Conservation (phyloP, 2,888 invertebrate species). For the Tenodera sinensis region DNA sequence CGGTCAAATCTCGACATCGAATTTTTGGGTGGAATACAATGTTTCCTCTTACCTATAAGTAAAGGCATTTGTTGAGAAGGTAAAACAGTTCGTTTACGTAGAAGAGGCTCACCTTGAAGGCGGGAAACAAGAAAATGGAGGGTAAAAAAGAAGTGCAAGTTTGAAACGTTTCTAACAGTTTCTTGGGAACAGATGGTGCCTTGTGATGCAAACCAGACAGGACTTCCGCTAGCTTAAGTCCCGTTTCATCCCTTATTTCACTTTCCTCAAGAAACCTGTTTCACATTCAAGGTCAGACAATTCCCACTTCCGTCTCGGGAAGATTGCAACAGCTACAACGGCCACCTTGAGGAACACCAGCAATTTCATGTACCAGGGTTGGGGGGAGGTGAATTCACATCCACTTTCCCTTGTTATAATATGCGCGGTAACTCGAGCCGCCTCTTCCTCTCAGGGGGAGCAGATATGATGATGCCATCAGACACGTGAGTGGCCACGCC, state of each 20-base stretch:
- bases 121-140: too few species aligned
- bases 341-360: not conserved
- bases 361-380: not conserved
- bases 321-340: not conserved
- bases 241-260: not conserved
- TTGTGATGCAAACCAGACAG: not conserved
- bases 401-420: not conserved
- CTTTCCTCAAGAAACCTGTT: not conserved
- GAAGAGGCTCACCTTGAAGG: too few species aligned
- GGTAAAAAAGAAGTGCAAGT: too few species aligned
- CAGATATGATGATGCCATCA: not conserved
- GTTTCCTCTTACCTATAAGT: too few species aligned
- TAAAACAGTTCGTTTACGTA: too few species aligned
- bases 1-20: too few species aligned
- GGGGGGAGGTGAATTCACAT: not conserved
- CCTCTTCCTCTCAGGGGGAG: not conserved
- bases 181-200: not conserved
- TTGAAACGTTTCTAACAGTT: too few species aligned
- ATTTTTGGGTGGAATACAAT: too few species aligned
- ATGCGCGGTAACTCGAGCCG: not conserved
- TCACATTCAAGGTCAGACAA: not conserved
- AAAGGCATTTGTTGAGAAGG: too few species aligned
- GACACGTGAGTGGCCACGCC: not conserved
- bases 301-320: not conserved
- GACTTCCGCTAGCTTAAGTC: too few species aligned